Evolutionary conservation across 2,113 vertebrate species (phyloP).

Genomic region (Lethenteron reissneri): DNA sequence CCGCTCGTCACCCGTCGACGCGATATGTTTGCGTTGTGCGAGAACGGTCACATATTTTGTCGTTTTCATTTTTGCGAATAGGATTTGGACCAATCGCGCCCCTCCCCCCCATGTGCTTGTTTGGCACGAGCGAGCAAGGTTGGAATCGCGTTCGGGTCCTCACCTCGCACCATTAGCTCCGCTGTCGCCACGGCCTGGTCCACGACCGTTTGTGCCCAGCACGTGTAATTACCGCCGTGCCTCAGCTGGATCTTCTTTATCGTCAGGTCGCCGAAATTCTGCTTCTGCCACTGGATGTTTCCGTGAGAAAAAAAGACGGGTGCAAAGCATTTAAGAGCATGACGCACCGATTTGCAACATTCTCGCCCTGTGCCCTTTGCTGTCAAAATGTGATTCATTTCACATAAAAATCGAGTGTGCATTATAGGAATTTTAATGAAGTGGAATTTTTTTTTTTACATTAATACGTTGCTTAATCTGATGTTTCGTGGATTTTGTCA

Average conservation of each 20-base stretch:
- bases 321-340: background rate
- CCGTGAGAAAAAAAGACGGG: background rate
- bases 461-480: no score
- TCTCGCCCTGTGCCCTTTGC: background rate
- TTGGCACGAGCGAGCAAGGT: no score
- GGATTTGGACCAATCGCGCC: no score
- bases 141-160: conserved; percentile 12
- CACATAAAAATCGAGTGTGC: background rate
- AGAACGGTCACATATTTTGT: no score
- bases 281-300: conserved; percentile 19
- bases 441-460: background rate
- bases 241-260: conserved; percentile 60
- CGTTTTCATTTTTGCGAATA: no score
- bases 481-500: no score
- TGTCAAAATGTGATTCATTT: background rate
- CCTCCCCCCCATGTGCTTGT: no score
- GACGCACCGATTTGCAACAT: background rate
- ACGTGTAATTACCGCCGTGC: conserved; percentile 60
- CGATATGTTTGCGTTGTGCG: no score
- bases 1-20: no score
- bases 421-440: background rate
- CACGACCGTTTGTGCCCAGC: conserved; percentile 69
- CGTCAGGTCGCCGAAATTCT: conserved; percentile 33
- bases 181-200: conserved; percentile 67
- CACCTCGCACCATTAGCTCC: conserved; percentile 75